phyloP scores from a whole-genome alignment of 2,888 invertebrate species.

The Beris chalybata region DNA sequence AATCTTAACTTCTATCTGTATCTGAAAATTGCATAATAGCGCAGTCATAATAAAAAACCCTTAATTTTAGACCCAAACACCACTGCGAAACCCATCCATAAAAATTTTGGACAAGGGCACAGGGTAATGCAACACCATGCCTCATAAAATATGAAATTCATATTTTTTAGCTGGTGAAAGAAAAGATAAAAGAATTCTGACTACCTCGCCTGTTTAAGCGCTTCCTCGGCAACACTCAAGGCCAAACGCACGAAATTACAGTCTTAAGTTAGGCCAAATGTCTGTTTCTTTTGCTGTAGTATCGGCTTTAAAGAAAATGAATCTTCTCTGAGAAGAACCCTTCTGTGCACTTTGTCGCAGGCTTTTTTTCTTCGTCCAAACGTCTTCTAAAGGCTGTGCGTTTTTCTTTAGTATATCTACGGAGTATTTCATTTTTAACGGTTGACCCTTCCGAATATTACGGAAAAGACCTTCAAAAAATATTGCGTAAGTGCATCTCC shows the following conservation, averaged over 20 bases:
- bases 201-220: slow-evolving; percentile 7
- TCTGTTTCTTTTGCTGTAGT: background rate
- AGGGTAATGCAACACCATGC: slow-evolving; percentile 14
- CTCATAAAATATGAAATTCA: slow-evolving; percentile 32
- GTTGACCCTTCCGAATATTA: slow-evolving; percentile 27
- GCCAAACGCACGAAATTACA: background rate
- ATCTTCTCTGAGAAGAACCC: slow-evolving; percentile 11
- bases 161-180: slow-evolving; percentile 6
- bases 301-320: slow-evolving; percentile 12
- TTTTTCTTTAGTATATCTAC: background rate
- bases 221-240: slow-evolving; percentile 6
- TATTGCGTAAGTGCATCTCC: slow-evolving; percentile 2
- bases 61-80: slow-evolving; percentile 24
- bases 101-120: slow-evolving; percentile 9
- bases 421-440: slow-evolving; percentile 5
- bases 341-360: slow-evolving; percentile 7
- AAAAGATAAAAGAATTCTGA: slow-evolving; percentile 17
- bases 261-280: background rate
- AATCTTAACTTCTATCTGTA: slow-evolving; percentile 14
- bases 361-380: background rate
- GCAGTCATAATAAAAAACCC: slow-evolving; percentile 28
- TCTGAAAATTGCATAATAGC: slow-evolving; percentile 30
- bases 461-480: slow-evolving; percentile 20
- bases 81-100: slow-evolving; percentile 8
- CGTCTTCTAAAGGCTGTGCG: too few species aligned